A percentile compares a stretch with the other conserved stretches of the same genome.
Conservation (phyloP, 2,113 vertebrate genomes). For the Crotophaga sulcirostris region DNA sequence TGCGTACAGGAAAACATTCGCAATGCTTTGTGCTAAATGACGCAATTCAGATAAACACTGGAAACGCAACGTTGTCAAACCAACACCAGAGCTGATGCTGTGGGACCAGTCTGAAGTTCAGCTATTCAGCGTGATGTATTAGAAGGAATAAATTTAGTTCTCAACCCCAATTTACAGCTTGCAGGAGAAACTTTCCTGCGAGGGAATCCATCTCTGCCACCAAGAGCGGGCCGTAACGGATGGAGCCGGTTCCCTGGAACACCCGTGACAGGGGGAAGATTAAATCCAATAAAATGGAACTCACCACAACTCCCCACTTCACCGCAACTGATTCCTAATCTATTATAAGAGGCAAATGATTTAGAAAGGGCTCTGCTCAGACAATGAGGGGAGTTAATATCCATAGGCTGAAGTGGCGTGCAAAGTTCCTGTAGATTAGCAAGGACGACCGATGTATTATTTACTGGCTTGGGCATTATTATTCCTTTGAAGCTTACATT, state of each 20-base stretch:
- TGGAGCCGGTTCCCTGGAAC: not conserved
- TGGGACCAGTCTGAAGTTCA: conserved; percentile 26
- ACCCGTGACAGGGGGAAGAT: conserved; percentile 44
- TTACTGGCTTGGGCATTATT: conserved; percentile 21
- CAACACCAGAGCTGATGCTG: not conserved
- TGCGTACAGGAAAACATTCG: not conserved
- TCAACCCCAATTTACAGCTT: conserved; percentile 48
- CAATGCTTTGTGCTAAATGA: conserved; percentile 28
- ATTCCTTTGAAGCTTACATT: conserved; percentile 11
- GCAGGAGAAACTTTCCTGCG: not conserved
- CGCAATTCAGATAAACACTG: not conserved
- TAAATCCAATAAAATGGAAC: conserved; percentile 54
- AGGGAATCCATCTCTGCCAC: conserved; percentile 22
- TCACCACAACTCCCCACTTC: conserved; percentile 1
- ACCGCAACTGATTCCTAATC: conserved; percentile 32
- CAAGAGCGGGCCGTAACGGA: conserved; percentile 15
- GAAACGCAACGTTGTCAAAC: conserved; percentile 6
- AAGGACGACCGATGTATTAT: conserved; percentile 12
- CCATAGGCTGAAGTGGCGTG: not conserved
- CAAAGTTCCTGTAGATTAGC: conserved; percentile 25
- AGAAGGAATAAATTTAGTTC: conserved; percentile 49
- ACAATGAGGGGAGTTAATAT: conserved; percentile 6
- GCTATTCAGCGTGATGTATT: not conserved
- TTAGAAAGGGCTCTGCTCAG: conserved; percentile 50
- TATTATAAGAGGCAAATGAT: conserved; percentile 35